These are phyloP conservation scores for Scaeva pyrastri DNA, from an alignment of 2,888 invertebrate species.

Conservation along the genomic window DNA sequence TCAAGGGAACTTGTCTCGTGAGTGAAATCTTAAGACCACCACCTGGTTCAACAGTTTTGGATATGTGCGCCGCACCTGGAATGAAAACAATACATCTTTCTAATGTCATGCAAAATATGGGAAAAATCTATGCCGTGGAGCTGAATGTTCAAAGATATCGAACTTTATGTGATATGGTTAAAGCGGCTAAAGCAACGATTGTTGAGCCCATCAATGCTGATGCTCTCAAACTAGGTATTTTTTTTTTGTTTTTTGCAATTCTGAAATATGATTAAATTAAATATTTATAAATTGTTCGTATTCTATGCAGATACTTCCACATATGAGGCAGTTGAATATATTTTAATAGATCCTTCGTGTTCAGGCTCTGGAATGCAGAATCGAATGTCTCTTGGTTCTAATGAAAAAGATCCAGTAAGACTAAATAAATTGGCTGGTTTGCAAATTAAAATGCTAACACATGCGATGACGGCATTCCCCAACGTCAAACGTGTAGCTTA, in stretches of 20 bases:
- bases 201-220: constrained; percentile 89
- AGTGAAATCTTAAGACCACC: constrained; percentile 91
- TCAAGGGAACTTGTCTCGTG: constrained; percentile 97
- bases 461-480: constrained; percentile 94
- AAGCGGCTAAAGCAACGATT: constrained; percentile 87
- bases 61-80: constrained; percentile 99
- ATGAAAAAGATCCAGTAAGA: constrained; percentile 85
- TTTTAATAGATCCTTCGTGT: constrained; percentile 98
- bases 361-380: constrained; percentile 94
- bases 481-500: constrained; percentile 94
- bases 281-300: not conserved
- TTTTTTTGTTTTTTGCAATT: too few relatives aligned
- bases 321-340: constrained; percentile 89
- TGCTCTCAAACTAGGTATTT: constrained; percentile 87
- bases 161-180: constrained; percentile 87
- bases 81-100: constrained; percentile 97
- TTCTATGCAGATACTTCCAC: constrained; percentile 77
- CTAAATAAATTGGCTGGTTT: constrained; percentile 89
- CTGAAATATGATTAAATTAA: not conserved
- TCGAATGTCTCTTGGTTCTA: constrained; percentile 84
- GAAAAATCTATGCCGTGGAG: constrained; percentile 93
- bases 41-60: constrained; percentile 90
- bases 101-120: constrained; percentile 91
- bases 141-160: constrained; percentile 87
- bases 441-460: constrained; percentile 92